phyloP scores from a whole-genome alignment of 2,888 invertebrate genomes.

The Schizaphis graminum region DNA sequence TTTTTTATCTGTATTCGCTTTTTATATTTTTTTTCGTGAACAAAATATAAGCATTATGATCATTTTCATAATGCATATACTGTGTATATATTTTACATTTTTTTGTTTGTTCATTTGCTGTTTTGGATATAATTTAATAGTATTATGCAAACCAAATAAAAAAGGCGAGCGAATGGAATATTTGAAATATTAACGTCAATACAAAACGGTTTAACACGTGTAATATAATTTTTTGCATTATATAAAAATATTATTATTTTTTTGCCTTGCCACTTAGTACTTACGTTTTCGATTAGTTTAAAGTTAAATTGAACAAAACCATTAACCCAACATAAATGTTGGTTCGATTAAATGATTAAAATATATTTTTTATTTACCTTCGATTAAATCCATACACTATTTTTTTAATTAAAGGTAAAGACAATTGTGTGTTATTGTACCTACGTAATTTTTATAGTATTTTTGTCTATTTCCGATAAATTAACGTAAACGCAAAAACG shows the following conservation, averaged over 20 bases:
- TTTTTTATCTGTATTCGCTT: neutral
- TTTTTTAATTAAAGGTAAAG: neutral
- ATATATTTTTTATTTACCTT: neutral
- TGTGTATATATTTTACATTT: neutral
- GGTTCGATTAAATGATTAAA: neutral
- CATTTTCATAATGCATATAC: neutral
- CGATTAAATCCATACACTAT: neutral
- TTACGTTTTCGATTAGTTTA: neutral
- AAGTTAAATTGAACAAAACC: neutral
- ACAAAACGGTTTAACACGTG: neutral
- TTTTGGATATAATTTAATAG: neutral
- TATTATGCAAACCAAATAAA: neutral
- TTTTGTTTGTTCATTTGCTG: neutral
- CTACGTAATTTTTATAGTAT: neutral
- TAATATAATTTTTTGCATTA: neutral
- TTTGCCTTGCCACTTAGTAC: neutral
- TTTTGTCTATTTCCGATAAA: neutral
- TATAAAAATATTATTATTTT: neutral
- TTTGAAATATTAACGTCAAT: conserved; percentile 8
- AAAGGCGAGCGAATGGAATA: neutral
- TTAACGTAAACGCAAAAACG: neutral
- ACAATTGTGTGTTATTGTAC: neutral
- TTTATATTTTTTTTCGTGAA: neutral
- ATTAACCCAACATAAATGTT: neutral
- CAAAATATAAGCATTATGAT: neutral